Evolutionary conservation across 2,113 vertebrate species (phyloP).

Genomic region (Argyrosomus japonicus): DNA sequence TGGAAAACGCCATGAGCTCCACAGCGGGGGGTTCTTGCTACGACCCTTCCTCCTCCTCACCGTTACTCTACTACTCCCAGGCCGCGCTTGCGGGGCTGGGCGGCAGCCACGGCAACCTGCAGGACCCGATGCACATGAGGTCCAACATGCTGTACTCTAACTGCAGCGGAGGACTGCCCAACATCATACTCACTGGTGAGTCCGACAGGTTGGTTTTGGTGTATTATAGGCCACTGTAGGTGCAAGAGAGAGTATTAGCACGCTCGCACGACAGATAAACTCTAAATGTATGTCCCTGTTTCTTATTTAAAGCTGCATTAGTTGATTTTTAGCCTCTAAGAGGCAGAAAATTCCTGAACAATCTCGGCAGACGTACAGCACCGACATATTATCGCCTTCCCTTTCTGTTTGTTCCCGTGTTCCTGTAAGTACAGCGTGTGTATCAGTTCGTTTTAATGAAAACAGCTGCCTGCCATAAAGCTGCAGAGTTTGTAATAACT

Average conservation of each 20-base stretch:
- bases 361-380: background rate
- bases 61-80: constrained; percentile 82
- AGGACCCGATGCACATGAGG: constrained; percentile 84
- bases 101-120: constrained; percentile 83
- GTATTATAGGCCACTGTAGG: too few species aligned
- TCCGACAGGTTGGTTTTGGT: background rate
- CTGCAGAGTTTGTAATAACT: too few species aligned
- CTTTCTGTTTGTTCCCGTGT: too few species aligned
- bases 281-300: too few species aligned
- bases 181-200: constrained; percentile 88
- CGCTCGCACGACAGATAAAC: too few species aligned
- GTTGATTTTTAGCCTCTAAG: background rate
- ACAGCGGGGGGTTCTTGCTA: constrained; percentile 73
- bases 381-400: background rate
- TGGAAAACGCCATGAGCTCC: constrained; percentile 80
- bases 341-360: too few species aligned
- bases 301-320: background rate
- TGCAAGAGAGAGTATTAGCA: too few species aligned
- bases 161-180: constrained; percentile 87
- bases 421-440: too few species aligned
- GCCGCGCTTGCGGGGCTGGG: constrained; percentile 81
- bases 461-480: too few species aligned
- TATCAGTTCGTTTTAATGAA: too few species aligned
- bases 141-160: constrained; percentile 87
- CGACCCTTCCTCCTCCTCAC: constrained; percentile 76